Conservation (phyloP, 1,140 invertebrate species). For the Lordiphosa collinella region DNA sequence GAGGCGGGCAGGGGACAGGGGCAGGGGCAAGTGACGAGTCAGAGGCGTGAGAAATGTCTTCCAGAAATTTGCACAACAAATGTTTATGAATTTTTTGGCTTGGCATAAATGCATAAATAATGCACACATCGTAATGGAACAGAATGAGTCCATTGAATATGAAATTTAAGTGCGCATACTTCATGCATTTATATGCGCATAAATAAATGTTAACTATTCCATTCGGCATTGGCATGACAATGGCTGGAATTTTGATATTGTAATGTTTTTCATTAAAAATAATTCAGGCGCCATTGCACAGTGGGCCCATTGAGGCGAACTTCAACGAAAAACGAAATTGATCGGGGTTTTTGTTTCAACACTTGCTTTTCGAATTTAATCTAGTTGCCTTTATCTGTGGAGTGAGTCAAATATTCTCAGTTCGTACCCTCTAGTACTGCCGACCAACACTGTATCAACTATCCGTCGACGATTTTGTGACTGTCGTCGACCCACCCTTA, state of each 20-base stretch:
- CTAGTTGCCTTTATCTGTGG: no score
- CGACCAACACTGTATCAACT: no score
- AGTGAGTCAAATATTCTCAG: no score
- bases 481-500: no score
- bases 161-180: slow-evolving; percentile 17
- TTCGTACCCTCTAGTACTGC: no score
- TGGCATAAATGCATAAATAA: slow-evolving; percentile 67
- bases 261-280: slow-evolving; percentile 51
- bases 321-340: no score
- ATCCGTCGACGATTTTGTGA: no score
- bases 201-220: slow-evolving; percentile 42
- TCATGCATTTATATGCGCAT: slow-evolving; percentile 58
- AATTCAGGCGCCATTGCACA: no score
- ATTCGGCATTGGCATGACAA: slow-evolving; percentile 19
- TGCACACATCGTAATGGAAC: slow-evolving; percentile 52
- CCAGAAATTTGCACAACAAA: slow-evolving; percentile 73
- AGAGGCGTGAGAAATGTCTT: slow-evolving; percentile 58
- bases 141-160: slow-evolving; percentile 4
- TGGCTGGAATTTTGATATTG: slow-evolving; percentile 28
- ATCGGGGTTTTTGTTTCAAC: no score
- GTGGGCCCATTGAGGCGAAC: no score
- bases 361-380: no score
- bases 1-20: slow-evolving; percentile 8
- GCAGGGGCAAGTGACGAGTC: not conserved
- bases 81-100: slow-evolving; percentile 65